These are phyloP conservation scores for Eudasyphora cyanicolor DNA, from an alignment of 2,888 invertebrate species.

Conservation along the genomic window DNA sequence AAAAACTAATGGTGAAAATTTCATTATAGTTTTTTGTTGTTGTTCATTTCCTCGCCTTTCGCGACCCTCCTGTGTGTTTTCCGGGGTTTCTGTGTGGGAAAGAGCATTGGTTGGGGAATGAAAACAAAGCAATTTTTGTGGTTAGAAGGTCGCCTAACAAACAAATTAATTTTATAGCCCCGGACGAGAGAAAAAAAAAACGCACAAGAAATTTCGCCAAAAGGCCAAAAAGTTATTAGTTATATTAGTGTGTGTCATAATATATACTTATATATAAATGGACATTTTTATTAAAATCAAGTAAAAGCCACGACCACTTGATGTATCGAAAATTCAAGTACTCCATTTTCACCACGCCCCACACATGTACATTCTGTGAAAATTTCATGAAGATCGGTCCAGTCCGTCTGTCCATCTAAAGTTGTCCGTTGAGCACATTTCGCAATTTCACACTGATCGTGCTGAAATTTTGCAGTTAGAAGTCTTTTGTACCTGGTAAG, in stretches of 20 bases:
- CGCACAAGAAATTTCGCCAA: conserved; percentile 51
- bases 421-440: too few relatives aligned
- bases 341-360: neutral
- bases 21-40: conserved; percentile 45
- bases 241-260: too few relatives aligned
- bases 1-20: conserved; percentile 54
- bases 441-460: too few relatives aligned
- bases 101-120: neutral
- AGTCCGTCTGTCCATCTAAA: too few relatives aligned
- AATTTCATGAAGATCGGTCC: too few relatives aligned
- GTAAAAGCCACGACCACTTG: too few relatives aligned
- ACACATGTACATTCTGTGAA: too few relatives aligned
- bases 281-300: too few relatives aligned
- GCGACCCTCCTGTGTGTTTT: neutral
- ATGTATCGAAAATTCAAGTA: neutral
- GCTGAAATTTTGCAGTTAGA: too few relatives aligned
- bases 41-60: neutral
- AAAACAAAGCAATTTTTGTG: conserved; percentile 63
- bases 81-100: neutral
- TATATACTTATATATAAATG: too few relatives aligned
- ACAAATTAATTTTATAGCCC: conserved; percentile 62
- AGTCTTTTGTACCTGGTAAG: too few relatives aligned
- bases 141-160: conserved; percentile 64
- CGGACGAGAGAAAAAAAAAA: conserved; percentile 13
- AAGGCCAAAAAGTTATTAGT: conserved; percentile 52